Evolutionary conservation across 2,888 invertebrate genomes (phyloP), one percentile per base, ranked within the genome.

Genomic region (Melieria omissa): DNA sequence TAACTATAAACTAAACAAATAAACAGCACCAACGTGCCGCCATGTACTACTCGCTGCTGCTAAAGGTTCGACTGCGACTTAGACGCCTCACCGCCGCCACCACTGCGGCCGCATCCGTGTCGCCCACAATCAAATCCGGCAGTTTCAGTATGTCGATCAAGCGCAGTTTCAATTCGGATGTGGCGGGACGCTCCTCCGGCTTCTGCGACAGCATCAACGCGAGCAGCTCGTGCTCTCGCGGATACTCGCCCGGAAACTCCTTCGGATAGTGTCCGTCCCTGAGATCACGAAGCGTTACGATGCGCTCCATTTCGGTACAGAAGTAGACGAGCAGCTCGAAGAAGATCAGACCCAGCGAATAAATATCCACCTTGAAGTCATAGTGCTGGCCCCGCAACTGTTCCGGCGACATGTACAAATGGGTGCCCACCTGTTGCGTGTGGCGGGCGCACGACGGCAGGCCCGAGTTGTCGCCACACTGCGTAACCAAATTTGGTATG

Each of bases 361-460:
- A 98, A 73, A 98, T 97, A 86, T 98, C 98, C 69, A 98, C 97
- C 87, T 97, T 97, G 87, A 93, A 94, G 83, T 93, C 93, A 85
- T 96, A 96, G 1, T 91, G 90, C 52, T 90, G 89, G 0, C 94
- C 92, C 10, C 89, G 88, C 45, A 92, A 88, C 88, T 98, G 98
- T 85, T 99, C 99, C 1, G 99, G 99, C 54, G 98, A 97, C 99
- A 99, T 99, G 87, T 99, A 99, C 3, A 98, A 89, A 76, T 94
- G 93, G 0, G 99, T 99, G 42, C 99, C 92, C 73, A 92, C 92
- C 85, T 89, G 88, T 82, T 90, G 89, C 0, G 92, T 92, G 78
- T 92, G 92, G 0, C 89, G 85, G 0, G 78, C 79, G 74, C 86
- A 84, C 12, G 81, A 83, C 5, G 88, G 85, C 1, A 83, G 71